phyloP scores from a whole-genome alignment of 2,888 invertebrate species.

The Saturnia japonica region DNA sequence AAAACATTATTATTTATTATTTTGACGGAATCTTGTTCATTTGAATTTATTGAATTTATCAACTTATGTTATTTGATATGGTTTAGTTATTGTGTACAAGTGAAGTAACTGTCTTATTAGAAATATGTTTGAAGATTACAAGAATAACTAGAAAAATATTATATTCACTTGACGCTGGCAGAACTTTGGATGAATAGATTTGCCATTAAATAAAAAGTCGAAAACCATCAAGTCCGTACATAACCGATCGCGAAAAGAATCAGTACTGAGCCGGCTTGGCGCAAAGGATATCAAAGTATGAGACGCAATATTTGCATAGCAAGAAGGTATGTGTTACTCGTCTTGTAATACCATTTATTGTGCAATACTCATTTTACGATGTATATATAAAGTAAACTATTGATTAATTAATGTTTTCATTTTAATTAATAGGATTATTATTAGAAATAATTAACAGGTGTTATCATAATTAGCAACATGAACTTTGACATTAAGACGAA shows the following conservation, averaged over 20 bases:
- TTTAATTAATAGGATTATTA: neutral
- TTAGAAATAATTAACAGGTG: neutral
- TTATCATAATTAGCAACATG: neutral
- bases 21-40: no score
- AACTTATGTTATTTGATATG: no score
- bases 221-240: neutral
- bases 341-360: slow-evolving; percentile 9
- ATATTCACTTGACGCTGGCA: no score
- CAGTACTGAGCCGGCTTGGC: neutral
- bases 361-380: neutral
- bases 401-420: neutral
- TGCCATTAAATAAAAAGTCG: neutral
- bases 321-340: slow-evolving; percentile 13
- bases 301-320: slow-evolving; percentile 26
- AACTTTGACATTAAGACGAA: neutral
- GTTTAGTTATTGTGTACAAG: no score
- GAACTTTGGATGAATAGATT: no score
- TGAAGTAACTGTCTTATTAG: no score
- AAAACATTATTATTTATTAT: no score
- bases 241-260: neutral
- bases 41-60: no score
- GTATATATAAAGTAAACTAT: neutral
- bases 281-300: slow-evolving; percentile 17
- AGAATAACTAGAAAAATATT: no score
- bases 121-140: no score